Percentiles rank a stretch among this genome's conserved stretches.
Evolutionary conservation across 2,113 vertebrate genomes (phyloP).

Genomic region (Tupaia chinensis): DNA sequence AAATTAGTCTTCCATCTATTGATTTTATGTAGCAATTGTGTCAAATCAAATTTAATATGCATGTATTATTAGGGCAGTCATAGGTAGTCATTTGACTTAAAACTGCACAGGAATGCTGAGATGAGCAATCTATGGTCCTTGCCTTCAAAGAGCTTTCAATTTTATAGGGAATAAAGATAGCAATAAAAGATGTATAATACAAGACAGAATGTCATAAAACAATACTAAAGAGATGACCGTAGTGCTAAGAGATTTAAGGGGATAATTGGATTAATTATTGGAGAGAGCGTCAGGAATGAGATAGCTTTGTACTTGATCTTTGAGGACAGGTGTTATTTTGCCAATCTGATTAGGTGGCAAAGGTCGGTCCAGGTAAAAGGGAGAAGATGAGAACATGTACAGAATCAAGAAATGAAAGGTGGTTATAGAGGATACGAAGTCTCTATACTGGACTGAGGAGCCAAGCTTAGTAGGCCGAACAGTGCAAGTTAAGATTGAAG

Average conservation of each 20-base stretch:
- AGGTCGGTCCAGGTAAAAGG: background rate
- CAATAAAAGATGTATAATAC: background rate
- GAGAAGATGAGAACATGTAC: background rate
- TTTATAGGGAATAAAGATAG: constrained; percentile 19
- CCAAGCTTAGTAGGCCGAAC: background rate
- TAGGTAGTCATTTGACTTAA: background rate
- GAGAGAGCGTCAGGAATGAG: background rate
- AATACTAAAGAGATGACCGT: background rate
- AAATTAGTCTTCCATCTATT: constrained; percentile 41
- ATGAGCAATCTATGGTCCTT: background rate
- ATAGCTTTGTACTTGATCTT: constrained; percentile 3
- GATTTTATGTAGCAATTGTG: constrained; percentile 18
- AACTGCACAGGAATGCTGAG: background rate
- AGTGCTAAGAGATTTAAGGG: background rate
- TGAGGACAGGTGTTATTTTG: background rate
- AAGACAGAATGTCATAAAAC: background rate
- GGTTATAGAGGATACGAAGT: background rate
- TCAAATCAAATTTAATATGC: constrained; percentile 39
- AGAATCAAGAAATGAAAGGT: background rate
- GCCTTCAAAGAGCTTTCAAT: constrained; percentile 46
- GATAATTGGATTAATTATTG: constrained; percentile 24
- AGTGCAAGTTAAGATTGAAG: background rate
- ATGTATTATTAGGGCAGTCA: background rate
- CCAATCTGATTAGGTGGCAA: background rate
- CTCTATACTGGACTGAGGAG: background rate